Base-by-base conservation (phyloP, 2,888 invertebrate species). In the Latrodectus elegans region DNA sequence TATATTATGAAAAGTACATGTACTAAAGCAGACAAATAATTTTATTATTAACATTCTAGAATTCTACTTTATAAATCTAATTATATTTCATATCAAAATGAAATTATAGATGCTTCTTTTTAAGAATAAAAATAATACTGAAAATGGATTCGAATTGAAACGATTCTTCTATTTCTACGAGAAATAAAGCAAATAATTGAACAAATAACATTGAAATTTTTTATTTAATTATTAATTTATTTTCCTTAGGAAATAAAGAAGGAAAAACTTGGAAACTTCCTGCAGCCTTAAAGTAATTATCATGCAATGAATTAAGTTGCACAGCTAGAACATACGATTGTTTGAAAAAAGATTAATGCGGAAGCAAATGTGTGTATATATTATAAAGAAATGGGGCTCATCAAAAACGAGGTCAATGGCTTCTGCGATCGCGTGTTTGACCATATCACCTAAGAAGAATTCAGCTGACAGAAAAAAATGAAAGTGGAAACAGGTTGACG, bases 361-460 rank as follows among this genome's bases (percentile, higher is more conserved):
- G 82, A 84, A 84, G 73, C 64, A 52, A 11, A 22, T 72, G 22
- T 52, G 26, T 64, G 38, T 22, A 77, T 38, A 38, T 38, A 38
- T 38, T 38, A 38, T 26, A 53, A 51, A n/a, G 71, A 67, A 51
- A 17, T 60, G 71, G 38, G 68, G 71, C 26, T 68, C 51, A 26
- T 64, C 17, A 17, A 67, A 72, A 84, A 77, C 12, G 78, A 72
- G 84, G 84, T 84, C 84, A 84, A 84, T 84, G 84, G 84, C 84
- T 73, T 55, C 78, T 51, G 17, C 3, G 26, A 10, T 55, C 84
- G 77, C 84, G 84, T 84, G 84, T 84, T 77, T 73, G 84, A 78
- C 78, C 78, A 70, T 67, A 65, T 78, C 73, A 22, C 52, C 26
- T 10, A 38, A 26, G 74, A 38, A 15, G 60, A 60, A 12, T 60